Conservation (phyloP, 2,888 invertebrate genomes). For the Shargacucullia verbasci region DNA sequence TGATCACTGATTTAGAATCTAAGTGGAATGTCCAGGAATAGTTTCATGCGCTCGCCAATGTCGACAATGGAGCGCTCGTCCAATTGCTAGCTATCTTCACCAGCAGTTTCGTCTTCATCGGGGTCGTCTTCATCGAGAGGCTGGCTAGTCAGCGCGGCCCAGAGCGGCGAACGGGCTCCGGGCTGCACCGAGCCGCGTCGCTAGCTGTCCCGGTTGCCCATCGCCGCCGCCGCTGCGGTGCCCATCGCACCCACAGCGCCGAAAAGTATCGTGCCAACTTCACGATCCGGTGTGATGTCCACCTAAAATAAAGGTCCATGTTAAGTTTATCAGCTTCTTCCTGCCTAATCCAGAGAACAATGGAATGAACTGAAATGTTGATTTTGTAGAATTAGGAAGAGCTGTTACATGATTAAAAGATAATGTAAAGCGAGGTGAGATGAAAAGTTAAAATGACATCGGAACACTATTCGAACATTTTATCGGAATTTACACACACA, state of each 20-base stretch:
- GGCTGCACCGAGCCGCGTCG: constrained; percentile 85
- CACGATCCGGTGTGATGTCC: constrained; percentile 86
- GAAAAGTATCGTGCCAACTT: constrained; percentile 81
- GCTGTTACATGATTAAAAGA: too few species aligned
- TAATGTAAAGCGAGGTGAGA: too few species aligned
- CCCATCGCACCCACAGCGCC: constrained; percentile 71
- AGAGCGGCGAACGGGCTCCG: constrained; percentile 91
- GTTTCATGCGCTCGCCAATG: constrained; percentile 87
- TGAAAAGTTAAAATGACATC: too few species aligned
- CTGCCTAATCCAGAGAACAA: too few species aligned
- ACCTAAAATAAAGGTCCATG: constrained; percentile 64
- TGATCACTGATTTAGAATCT: constrained; percentile 78
- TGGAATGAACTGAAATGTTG: too few species aligned
- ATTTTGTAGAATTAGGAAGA: not conserved
- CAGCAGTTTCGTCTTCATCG: constrained; percentile 68
- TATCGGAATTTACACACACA: too few species aligned
- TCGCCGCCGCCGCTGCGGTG: constrained; percentile 77
- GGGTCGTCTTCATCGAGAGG: constrained; percentile 79
- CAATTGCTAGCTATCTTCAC: constrained; percentile 88
- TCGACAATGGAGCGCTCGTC: constrained; percentile 88
- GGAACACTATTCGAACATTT: too few species aligned
- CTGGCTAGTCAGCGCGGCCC: constrained; percentile 94
- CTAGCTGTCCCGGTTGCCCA: constrained; percentile 89
- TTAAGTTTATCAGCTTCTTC: not conserved
- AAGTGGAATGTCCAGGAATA: constrained; percentile 89